These are phyloP conservation scores for Magallana ariakensis DNA, from an alignment of 1,140 invertebrate species.

Conservation along the genomic window DNA sequence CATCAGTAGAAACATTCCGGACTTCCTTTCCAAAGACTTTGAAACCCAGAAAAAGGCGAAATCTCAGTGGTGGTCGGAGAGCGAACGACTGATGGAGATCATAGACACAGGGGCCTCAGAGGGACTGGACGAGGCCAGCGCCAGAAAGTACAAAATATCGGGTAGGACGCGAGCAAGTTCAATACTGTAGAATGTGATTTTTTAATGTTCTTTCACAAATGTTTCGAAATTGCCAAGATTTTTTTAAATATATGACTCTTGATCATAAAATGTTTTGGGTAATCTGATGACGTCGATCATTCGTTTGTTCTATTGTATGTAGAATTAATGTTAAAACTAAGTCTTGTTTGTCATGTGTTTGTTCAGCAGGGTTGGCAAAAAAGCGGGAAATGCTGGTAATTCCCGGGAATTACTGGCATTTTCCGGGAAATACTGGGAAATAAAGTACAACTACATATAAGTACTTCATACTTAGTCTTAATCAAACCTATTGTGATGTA, in stretches of 20 bases:
- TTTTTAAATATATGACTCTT: not conserved
- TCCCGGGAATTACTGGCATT: too few species aligned
- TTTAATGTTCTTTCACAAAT: not conserved
- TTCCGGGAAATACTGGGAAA: too few species aligned
- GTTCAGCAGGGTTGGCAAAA: too few species aligned
- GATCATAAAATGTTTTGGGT: too few species aligned
- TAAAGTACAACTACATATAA: too few species aligned
- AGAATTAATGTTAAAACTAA: not conserved
- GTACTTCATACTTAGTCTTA: too few species aligned
- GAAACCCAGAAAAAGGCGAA: slow-evolving; percentile 57
- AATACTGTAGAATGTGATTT: not conserved
- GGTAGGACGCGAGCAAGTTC: slow-evolving; percentile 39
- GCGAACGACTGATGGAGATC: slow-evolving; percentile 54
- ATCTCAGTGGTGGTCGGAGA: slow-evolving; percentile 62
- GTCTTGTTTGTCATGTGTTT: not conserved
- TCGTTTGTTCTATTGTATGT: too few species aligned
- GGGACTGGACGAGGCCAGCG: slow-evolving; percentile 55
- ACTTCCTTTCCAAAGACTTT: slow-evolving; percentile 58
- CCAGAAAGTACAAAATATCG: slow-evolving; percentile 61
- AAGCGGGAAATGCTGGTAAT: too few species aligned
- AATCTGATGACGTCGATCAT: too few species aligned
- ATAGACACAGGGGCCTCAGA: slow-evolving; percentile 56
- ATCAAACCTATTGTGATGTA: too few species aligned
- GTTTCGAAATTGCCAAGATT: too few species aligned
- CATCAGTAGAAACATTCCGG: slow-evolving; percentile 72